Conservation (phyloP, 2,888 invertebrate genomes). For the Acheta domesticus region DNA sequence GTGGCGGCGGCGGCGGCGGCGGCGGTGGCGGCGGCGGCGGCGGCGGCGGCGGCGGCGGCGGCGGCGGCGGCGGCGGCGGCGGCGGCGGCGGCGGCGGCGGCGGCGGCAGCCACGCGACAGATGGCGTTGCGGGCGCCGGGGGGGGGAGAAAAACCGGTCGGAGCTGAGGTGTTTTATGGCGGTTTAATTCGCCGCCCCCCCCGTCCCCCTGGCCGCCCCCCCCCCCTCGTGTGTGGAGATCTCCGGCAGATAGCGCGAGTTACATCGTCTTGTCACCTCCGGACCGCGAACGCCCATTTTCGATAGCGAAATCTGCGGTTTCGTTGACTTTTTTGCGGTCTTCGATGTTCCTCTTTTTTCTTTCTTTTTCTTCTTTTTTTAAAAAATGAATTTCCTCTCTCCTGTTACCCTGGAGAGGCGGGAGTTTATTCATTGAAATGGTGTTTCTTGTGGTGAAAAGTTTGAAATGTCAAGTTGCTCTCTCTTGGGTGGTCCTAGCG, state of each 20-base stretch:
- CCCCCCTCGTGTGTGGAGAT: not conserved
- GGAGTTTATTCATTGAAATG: too few relatives aligned
- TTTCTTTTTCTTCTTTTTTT: too few relatives aligned
- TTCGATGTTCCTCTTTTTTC: too few relatives aligned
- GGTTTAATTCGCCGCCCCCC: not conserved
- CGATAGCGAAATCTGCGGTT: too few relatives aligned
- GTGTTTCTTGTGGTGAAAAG: too few relatives aligned
- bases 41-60: not conserved
- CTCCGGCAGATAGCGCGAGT: not conserved
- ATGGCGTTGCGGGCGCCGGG: not conserved
- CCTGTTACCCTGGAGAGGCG: too few relatives aligned
- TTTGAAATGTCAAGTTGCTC: too few relatives aligned
- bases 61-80: not conserved
- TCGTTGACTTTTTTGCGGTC: too few relatives aligned
- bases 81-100: not conserved
- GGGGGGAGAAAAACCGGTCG: not conserved
- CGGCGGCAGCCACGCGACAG: not conserved
- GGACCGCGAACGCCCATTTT: too few relatives aligned
- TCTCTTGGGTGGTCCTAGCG: too few relatives aligned
- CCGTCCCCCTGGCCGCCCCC: not conserved
- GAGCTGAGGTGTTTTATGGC: not conserved
- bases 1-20: not conserved
- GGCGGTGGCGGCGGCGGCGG: not conserved
- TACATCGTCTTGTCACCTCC: not conserved
- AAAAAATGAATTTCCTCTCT: too few relatives aligned